Base-by-base conservation (phyloP, 2,888 invertebrate genomes). In the Callimorpha dominula region DNA sequence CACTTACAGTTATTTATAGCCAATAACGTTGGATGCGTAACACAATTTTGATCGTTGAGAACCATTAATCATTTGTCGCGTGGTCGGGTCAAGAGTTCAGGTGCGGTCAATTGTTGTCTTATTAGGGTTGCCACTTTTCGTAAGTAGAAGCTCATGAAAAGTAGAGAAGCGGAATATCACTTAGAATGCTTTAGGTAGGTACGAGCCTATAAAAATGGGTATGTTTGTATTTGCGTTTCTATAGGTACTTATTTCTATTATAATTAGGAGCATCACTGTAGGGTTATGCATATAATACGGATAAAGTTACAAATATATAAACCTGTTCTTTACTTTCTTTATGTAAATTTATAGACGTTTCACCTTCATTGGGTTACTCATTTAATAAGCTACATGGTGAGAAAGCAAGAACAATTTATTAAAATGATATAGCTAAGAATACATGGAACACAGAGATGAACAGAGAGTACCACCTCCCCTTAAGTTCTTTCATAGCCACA, bases 61-160 rank as follows among this genome's bases (percentile, higher is more conserved):
- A 68, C 66, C 73, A 85, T 87, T 82, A 86, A 85, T 87, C 84
- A 86, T 84, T 76, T 65, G 66, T 63, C 73, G 79, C 76, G 80
- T 74, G 78, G 66, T 40, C 75, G 75, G 87, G 84, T 86, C 87
- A 80, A n/a, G 70, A 67, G 87, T 81, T 87, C 85, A 81, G 54
- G 68, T 20, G 66, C 70, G 84, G 85, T 85, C 86, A 88, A 88
- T 84, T 88, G 82, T 31, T 31, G 15, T 49, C 4, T 68, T 11
- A 11, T 0, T 67, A 73, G 70, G 74, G 70, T 50, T 68, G 70
- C 3, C 57, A 70, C 54, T 46, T 68, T 11, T 50, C 3, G 15
- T 31, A n/a, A 42, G 31, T 17, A 5, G 12, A 66, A 11, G 11
- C 14, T 17, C 4, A 20, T 20, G n/a, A 46, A 52, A 46, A 43